Conservation (phyloP, 2,888 invertebrate genomes). For the Heliconius ethilla region DNA sequence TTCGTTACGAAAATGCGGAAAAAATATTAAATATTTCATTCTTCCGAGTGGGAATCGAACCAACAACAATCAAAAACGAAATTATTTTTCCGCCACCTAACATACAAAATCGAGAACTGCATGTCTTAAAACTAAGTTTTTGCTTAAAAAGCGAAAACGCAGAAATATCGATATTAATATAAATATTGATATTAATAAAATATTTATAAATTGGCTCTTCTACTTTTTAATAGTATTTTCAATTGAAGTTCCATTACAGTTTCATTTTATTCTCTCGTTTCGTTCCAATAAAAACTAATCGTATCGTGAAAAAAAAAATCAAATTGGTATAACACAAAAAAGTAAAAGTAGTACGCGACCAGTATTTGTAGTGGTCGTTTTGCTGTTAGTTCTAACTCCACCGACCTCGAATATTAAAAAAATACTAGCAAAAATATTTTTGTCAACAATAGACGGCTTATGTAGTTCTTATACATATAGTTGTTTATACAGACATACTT, state of each 20-base stretch:
- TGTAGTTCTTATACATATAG: no score
- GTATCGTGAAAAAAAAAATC: conserved; percentile 17
- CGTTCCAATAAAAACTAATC: conserved; percentile 27
- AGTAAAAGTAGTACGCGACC: conserved; percentile 34
- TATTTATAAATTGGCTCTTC: background rate
- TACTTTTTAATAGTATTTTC: conserved; percentile 4
- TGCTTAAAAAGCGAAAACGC: background rate
- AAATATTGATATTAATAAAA: background rate
- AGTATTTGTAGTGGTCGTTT: conserved; percentile 32
- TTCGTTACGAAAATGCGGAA: no score
- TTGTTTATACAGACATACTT: no score
- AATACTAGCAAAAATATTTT: conserved; percentile 15
- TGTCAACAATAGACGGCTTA: background rate
- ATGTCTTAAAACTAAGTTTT: background rate
- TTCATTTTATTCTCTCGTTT: conserved; percentile 19
- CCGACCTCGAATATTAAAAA: conserved; percentile 23
- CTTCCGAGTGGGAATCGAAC: no score
- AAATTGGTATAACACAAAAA: conserved; percentile 26
- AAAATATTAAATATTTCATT: no score
- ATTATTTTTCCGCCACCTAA: no score
- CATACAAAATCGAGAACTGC: no score
- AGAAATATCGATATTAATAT: no score
- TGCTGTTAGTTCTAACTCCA: conserved; percentile 25
- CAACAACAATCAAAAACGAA: no score
- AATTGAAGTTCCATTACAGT: conserved; percentile 17